Evolutionary conservation across 2,113 vertebrate species (phyloP).

Genomic region (Gymnocephalus cernua): DNA sequence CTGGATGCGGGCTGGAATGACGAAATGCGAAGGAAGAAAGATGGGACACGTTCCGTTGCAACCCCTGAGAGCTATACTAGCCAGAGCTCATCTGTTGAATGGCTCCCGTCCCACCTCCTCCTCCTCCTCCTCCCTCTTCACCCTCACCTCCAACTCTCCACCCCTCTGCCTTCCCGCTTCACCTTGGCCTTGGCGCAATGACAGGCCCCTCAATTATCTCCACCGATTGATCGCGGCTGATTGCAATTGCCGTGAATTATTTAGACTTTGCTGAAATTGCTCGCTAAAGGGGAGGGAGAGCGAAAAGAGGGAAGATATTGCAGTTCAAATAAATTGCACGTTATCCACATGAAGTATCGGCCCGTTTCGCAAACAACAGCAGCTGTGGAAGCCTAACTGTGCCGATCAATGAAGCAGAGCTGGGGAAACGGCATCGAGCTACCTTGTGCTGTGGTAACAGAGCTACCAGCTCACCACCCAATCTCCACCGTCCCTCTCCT

Average conservation of each 20-base stretch:
- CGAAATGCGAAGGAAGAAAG: constrained; percentile 58
- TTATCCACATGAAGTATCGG: constrained; percentile 38
- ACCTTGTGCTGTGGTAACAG: constrained; percentile 29
- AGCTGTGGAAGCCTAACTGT: constrained; percentile 58
- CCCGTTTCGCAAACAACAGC: constrained; percentile 58
- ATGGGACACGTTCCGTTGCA: constrained; percentile 55
- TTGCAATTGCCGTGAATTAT: constrained; percentile 83
- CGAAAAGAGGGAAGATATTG: constrained; percentile 40
- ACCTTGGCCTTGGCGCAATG: constrained; percentile 74
- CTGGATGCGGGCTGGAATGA: constrained; percentile 55
- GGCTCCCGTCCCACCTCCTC: constrained; percentile 16
- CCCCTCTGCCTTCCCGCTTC: constrained; percentile 55
- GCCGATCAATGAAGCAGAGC: constrained; percentile 57
- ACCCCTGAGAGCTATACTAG: constrained; percentile 47
- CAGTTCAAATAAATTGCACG: constrained; percentile 70
- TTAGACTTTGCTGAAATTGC: constrained; percentile 78
- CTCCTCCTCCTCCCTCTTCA: constrained; percentile 10
- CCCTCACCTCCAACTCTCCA: constrained; percentile 64
- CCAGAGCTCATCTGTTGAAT: constrained; percentile 74
- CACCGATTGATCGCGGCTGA: constrained; percentile 77
- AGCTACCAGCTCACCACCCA: constrained; percentile 8
- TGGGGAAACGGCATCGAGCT: constrained; percentile 4
- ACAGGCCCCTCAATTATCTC: constrained; percentile 80
- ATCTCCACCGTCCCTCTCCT: constrained; percentile 8
- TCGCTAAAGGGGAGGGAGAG: constrained; percentile 36